Conservation (phyloP, 2,113 vertebrate genomes). For the Eonycteris spelaea region DNA sequence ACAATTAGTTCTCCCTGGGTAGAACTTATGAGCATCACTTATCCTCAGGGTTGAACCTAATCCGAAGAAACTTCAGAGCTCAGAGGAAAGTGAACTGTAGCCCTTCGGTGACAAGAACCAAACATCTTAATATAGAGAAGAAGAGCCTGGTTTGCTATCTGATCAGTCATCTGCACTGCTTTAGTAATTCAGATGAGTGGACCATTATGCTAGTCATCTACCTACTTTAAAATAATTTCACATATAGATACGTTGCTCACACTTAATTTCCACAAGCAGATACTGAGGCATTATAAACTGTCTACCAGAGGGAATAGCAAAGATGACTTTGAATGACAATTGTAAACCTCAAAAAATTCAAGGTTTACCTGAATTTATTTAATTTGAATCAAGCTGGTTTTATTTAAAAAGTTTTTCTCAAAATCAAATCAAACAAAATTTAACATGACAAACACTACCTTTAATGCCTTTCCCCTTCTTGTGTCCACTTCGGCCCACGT, state of each 20-base stretch:
- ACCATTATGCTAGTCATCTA: not conserved
- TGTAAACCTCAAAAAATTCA: not conserved
- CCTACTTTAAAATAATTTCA: not conserved
- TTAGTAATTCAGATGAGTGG: not conserved
- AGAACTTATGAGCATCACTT: not conserved
- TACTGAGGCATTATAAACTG: not conserved
- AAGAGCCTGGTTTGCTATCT: not conserved
- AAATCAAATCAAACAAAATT: not conserved
- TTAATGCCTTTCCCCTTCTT: not conserved
- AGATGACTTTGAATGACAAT: not conserved
- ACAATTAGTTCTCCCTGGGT: not conserved
- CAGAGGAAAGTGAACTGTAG: not conserved
- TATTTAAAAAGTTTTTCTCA: not conserved
- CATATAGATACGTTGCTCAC: not conserved
- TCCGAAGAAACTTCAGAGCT: not conserved
- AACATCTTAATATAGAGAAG: not conserved
- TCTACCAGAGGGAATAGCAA: not conserved
- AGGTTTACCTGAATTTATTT: not conserved
- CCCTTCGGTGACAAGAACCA: not conserved
- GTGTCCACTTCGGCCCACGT: not conserved
- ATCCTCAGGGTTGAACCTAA: not conserved
- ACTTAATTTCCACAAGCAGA: not conserved
- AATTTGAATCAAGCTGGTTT: not conserved
- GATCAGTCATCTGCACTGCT: not conserved
- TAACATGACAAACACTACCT: not conserved